Percentiles rank a stretch among this genome's conserved stretches.
phyloP scores from a whole-genome alignment of 2,888 invertebrate genomes.

The Chironomus tentans region DNA sequence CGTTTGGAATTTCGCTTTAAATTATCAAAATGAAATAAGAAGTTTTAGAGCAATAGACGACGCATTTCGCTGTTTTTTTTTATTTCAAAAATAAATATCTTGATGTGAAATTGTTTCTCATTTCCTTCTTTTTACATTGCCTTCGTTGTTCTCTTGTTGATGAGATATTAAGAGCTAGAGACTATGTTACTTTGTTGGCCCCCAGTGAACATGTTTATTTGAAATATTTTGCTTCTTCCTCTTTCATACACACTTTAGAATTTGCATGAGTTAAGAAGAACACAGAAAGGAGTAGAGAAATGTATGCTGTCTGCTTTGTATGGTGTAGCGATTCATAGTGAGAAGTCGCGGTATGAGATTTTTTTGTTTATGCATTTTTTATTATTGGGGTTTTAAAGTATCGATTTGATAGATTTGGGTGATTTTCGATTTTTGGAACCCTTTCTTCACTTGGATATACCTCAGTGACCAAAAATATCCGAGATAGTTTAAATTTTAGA shows the following conservation, averaged over 20 bases:
- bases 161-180: neutral
- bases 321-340: too few relatives aligned
- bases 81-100: conserved; percentile 12
- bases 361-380: too few relatives aligned
- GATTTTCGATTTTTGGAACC: too few relatives aligned
- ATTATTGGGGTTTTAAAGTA: too few relatives aligned
- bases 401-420: too few relatives aligned
- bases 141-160: neutral
- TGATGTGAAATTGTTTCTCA: neutral
- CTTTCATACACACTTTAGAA: neutral
- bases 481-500: too few relatives aligned
- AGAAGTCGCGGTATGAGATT: too few relatives aligned
- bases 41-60: neutral
- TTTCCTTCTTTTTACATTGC: neutral
- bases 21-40: neutral
- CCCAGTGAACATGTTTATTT: neutral
- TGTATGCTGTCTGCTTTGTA: too few relatives aligned
- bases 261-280: too few relatives aligned
- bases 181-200: conserved; percentile 4
- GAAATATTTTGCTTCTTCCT: neutral
- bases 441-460: too few relatives aligned
- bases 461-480: too few relatives aligned
- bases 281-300: too few relatives aligned
- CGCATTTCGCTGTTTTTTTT: neutral
- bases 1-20: neutral